Evolutionary conservation across 2,113 vertebrate genomes (phyloP).

Genomic region (Malurus melanocephalus): DNA sequence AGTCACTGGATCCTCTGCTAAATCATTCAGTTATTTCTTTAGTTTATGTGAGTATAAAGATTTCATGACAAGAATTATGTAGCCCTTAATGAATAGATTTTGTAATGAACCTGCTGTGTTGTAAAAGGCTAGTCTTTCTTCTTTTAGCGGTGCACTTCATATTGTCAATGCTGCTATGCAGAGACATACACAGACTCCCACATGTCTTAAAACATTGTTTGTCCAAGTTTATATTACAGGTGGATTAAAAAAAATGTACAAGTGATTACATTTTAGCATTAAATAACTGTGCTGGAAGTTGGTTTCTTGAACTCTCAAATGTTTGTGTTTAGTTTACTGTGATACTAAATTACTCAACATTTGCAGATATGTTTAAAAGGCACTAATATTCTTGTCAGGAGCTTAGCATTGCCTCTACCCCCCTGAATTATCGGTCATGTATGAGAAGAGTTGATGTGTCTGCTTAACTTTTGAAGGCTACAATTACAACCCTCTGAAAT

Average conservation of each 20-base stretch:
- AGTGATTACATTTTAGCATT: not conserved
- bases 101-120: not conserved
- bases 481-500: not conserved
- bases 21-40: not conserved
- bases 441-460: not conserved
- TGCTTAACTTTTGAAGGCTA: not conserved
- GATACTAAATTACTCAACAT: not conserved
- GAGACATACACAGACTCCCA: not conserved
- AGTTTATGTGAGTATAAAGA: not conserved
- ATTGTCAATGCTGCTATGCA: not conserved
- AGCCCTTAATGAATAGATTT: not conserved
- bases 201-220: not conserved
- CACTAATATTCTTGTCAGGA: not conserved
- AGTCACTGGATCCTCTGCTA: not conserved
- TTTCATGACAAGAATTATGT: not conserved
- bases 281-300: not conserved
- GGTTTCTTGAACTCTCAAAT: not conserved
- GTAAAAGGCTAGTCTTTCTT: not conserved
- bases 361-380: not conserved
- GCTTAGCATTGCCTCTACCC: not conserved
- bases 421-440: not conserved
- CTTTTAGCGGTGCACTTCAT: not conserved
- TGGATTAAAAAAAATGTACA: not conserved
- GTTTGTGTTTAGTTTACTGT: not conserved
- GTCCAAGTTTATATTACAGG: not conserved